Conservation (phyloP, 2,797 vertebrate species). For the Xiphorhynchus erythropygius region DNA sequence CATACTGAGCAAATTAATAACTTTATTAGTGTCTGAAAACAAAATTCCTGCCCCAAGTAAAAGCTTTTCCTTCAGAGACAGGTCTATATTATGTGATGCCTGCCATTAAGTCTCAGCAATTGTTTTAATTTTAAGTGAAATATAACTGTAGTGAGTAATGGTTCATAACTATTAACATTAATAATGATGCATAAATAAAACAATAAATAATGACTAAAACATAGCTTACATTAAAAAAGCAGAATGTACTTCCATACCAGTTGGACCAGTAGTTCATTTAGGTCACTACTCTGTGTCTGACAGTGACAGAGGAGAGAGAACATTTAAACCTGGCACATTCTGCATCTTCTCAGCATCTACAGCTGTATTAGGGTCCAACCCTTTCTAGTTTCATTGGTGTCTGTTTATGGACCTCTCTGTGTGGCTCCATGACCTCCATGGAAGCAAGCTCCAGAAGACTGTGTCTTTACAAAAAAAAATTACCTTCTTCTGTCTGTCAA, state of each 20-base stretch:
- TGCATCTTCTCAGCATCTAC: neutral
- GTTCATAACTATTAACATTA: neutral
- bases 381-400: neutral
- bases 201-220: neutral
- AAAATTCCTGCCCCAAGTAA: neutral
- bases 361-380: neutral
- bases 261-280: neutral
- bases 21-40: neutral
- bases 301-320: neutral
- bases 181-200: neutral
- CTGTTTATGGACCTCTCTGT: neutral
- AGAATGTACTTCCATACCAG: neutral
- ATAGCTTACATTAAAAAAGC: neutral
- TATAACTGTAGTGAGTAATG: neutral
- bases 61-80: neutral
- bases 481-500: neutral
- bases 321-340: neutral
- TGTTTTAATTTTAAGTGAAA: neutral
- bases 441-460: neutral
- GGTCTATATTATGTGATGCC: accelerated
- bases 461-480: neutral
- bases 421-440: neutral
- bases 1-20: neutral
- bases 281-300: neutral
- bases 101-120: neutral